Evolutionary conservation across 2,113 vertebrate species (phyloP).

Genomic region (Hepsetus odoe): DNA sequence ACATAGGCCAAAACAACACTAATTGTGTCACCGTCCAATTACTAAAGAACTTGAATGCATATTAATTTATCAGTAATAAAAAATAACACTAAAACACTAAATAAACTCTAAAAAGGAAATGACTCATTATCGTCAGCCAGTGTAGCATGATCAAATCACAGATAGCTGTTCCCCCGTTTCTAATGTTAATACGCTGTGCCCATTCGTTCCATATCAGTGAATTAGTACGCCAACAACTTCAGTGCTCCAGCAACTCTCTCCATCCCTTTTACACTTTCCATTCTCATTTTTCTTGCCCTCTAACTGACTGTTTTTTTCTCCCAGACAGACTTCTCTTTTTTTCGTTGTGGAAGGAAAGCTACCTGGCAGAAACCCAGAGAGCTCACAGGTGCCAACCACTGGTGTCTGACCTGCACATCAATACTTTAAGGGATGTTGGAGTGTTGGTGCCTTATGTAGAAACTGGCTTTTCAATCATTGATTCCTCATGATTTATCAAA

Average conservation of each 20-base stretch:
- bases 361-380: slow-evolving; percentile 9
- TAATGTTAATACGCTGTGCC: not conserved
- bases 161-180: too few species aligned
- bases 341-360: not conserved
- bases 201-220: not conserved
- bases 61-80: too few species aligned
- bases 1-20: too few species aligned
- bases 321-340: not conserved
- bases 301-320: not conserved
- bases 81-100: too few species aligned
- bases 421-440: not conserved
- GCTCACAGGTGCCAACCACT: slow-evolving; percentile 13
- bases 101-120: too few species aligned
- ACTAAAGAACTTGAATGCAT: not conserved
- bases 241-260: not conserved
- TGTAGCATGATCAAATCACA: not conserved
- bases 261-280: not conserved
- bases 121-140: not conserved
- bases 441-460: not conserved
- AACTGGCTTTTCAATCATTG: not conserved
- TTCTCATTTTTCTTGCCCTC: slow-evolving; percentile 1
- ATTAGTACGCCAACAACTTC: not conserved
- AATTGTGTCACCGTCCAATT: not conserved
- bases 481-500: not conserved
- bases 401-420: not conserved